Evolutionary conservation across 2,888 invertebrate species (phyloP), one percentile per base, ranked within the genome.

Genomic region (Diabrotica balteata): DNA sequence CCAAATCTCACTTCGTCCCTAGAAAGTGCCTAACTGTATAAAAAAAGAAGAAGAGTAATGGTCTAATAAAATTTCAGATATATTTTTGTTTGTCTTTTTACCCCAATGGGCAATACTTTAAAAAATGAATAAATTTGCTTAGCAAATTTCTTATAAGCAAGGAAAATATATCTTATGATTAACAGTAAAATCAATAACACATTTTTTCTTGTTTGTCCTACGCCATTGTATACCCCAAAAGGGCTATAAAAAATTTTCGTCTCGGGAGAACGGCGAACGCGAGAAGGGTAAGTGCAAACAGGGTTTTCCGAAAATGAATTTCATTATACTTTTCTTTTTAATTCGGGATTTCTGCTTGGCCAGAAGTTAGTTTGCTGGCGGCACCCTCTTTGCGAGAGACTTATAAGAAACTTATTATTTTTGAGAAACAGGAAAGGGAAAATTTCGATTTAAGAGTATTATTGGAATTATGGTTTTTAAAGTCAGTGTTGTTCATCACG

Each of bases 301-400:
- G 45, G 44, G 9, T 63, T 49, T 57, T 9, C 47, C 47, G 57
- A 57, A 63, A 63, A 63, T 63, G 63, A 63, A 63, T 57, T 63
- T 57, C 63, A 63, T 63, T 63, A 50, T 57, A 57, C 55, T 57
- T 57, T 63, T 57, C 49, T 63, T 63, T 63, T 57, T 57, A 63
- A 63, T 63, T 57, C 63, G 2, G 51, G 46, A 47, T 63, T 54
- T 63, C 51, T 63, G 57, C 43, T 52, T 50, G 47, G 49, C 57
- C 63, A 54, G 50, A 63, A 63, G 63, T 63, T 63, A 50, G 55
- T 63, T 55, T 57, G 55, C 43, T 63, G 50, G 17, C 57, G 57
- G 44, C 55, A 57, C 43, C 17, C 11, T 63, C 44, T 22, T 53
- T 10, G 32, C 45, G 46, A 22, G 46, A 61, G 42, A 61, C 46